Conservation (phyloP, 1,140 invertebrate species). For the Dendroctonus valens region DNA sequence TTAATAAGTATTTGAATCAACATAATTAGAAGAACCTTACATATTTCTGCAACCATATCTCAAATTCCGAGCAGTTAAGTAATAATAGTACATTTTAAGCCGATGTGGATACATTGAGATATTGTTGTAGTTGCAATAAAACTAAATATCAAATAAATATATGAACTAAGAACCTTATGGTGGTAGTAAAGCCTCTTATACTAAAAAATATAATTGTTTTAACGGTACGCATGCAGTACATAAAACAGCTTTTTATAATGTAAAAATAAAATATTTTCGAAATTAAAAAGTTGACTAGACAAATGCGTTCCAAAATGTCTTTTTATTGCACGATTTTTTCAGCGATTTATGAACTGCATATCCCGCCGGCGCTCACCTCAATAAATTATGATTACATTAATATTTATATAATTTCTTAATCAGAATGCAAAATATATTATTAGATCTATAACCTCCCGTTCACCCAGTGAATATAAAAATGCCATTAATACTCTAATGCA, state of each 20-base stretch:
- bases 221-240: too few species aligned
- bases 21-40: neutral
- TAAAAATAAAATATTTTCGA: too few species aligned
- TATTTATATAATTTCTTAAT: too few species aligned
- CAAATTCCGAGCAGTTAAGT: neutral
- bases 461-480: constrained; percentile 42
- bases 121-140: neutral
- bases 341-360: too few species aligned
- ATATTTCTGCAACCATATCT: neutral
- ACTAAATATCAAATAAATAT: constrained; percentile 5
- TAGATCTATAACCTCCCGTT: constrained; percentile 40
- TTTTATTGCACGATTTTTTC: too few species aligned
- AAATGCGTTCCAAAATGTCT: too few species aligned
- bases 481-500: constrained; percentile 23
- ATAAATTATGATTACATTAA: too few species aligned
- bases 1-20: constrained; percentile 4
- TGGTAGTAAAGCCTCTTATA: constrained; percentile 17
- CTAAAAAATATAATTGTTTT: neutral
- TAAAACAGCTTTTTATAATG: too few species aligned
- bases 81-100: neutral
- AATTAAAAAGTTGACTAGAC: too few species aligned
- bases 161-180: constrained; percentile 15
- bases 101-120: neutral
- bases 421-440: constrained; percentile 13
- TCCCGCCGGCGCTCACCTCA: too few species aligned